Conservation (phyloP, 2,797 vertebrate species). For the Enteromius treurensis region DNA sequence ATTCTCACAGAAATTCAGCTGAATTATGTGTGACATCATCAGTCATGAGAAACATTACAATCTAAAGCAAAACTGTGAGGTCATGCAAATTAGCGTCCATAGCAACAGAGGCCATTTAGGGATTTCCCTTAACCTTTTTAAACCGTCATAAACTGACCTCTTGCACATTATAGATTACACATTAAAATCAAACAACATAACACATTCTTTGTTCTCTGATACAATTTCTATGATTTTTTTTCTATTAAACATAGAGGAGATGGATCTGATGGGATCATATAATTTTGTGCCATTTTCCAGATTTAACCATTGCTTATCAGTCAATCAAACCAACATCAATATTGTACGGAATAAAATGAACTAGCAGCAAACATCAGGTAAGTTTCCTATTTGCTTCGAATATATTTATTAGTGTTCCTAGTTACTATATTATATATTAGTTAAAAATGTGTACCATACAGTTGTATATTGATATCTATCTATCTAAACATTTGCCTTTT, state of each 20-base stretch:
- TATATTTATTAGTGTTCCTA: not conserved
- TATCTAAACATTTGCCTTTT: not conserved
- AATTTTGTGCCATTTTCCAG: not conserved
- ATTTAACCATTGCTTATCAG: not conserved
- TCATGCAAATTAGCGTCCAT: slow-evolving; percentile 1
- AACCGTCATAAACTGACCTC: not conserved
- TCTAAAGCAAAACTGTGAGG: not conserved
- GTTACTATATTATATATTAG: not conserved
- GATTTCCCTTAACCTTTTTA: slow-evolving; percentile 25
- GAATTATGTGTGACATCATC: not conserved
- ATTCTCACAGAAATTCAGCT: not conserved
- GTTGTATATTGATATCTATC: not conserved
- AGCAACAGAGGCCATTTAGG: slow-evolving; percentile 7
- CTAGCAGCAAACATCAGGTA: not conserved
- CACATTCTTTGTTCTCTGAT: not conserved
- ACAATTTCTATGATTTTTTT: not conserved
- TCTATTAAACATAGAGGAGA: not conserved
- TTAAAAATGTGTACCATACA: not conserved
- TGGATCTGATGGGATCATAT: slow-evolving; percentile 5
- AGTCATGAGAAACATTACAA: not conserved
- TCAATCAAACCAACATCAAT: not conserved
- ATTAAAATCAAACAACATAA: not conserved
- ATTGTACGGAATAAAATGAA: not conserved
- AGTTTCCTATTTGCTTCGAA: not conserved
- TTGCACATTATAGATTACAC: not conserved